Base-by-base conservation (phyloP, 2,888 invertebrate genomes). In the Lapara coniferarum region DNA sequence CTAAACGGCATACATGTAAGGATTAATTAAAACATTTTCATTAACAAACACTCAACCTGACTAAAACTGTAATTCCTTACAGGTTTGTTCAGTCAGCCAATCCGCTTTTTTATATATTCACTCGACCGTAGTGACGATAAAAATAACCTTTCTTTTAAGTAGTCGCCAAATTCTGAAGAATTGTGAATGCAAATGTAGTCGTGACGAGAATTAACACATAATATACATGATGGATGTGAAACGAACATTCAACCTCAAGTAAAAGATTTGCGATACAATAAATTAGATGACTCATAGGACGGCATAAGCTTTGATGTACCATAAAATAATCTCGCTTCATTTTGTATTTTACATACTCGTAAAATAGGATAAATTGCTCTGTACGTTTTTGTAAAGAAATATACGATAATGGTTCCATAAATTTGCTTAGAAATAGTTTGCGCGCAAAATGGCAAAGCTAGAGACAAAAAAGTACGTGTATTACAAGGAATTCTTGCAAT, bases 181-280 rank as follows among this genome's bases (percentile, higher is more conserved):
- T 3, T 66, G 69, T 66, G 68, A 63, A 76, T 74, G 75, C 66
- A 74, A 78, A 78, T 75, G 10, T 3, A 19, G 16, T 68, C 78
- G 77, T 76, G 77, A 74, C 37, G 57, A 6, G 77, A 74, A 77
- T 78, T n/a, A 16, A 30, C 69, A 66, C 69, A 70, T 72, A 67
- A 71, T 51, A 67, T 68, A 63, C 72, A 75, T 76, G 75, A 75
- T 74, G 66, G 66, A 76, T 76, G 71, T 59, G 30, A 52, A 44
- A 49, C 56, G 37, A 49, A 7, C 19, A 67, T 25, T 57, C 46
- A 57, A 14, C 30, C 57, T 56, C 0, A 67, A 56, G 16, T 67
- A 10, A 30, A 52, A 66, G 53, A 66, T 66, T 66, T 52, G 52
- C 37, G 53, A 19, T 4, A 30, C 49, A n/a, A 52, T 66, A 66